Conservation (phyloP, 2,113 vertebrate genomes). For the Phaethornis superciliosus region DNA sequence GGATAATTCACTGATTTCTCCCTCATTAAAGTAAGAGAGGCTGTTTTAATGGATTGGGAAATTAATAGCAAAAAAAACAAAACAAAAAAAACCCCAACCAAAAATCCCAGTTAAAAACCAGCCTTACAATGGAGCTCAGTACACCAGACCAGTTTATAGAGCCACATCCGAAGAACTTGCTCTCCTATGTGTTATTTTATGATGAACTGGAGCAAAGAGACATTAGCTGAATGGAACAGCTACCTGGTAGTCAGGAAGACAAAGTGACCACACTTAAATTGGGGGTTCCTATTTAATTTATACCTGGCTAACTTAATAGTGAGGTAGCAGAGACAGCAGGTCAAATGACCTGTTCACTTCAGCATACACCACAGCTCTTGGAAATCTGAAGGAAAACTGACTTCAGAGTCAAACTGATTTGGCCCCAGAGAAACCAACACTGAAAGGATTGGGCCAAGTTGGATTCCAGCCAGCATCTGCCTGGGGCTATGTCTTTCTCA, state of each 20-base stretch:
- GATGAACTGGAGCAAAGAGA: not conserved
- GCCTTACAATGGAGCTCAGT: not conserved
- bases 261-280: not conserved
- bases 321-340: not conserved
- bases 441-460: not conserved
- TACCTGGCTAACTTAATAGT: not conserved
- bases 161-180: not conserved
- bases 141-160: not conserved
- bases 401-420: not conserved
- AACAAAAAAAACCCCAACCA: too few species aligned
- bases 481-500: fast-evolving
- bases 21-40: not conserved
- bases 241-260: not conserved
- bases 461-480: not conserved
- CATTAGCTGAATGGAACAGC: not conserved
- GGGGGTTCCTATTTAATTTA: not conserved
- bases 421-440: not conserved
- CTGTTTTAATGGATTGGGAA: not conserved
- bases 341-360: not conserved
- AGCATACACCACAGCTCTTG: not conserved
- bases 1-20: not conserved
- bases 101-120: not conserved
- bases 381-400: not conserved
- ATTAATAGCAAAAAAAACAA: not conserved
- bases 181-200: not conserved